These are phyloP conservation scores for Petrosia ficiformis DNA, from an alignment of 37 sponge, comb jelly and placozoan genomes.

Conservation along the genomic window DNA sequence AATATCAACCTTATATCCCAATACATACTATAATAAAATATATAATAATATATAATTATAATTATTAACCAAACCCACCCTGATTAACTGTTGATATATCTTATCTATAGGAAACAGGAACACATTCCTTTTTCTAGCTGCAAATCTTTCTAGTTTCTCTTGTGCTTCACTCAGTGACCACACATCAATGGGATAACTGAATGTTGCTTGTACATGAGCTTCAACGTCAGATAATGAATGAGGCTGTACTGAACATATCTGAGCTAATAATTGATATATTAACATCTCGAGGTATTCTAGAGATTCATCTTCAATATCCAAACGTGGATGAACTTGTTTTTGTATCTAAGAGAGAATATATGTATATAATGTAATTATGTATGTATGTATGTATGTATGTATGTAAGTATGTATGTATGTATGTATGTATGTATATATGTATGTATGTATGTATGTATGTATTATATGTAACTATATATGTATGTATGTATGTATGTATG, in stretches of 20 bases:
- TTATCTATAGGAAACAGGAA: slow-evolving; percentile 76
- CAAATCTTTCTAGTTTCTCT: slow-evolving; percentile 51
- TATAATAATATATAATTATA: not conserved
- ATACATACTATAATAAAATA: slow-evolving; percentile 51
- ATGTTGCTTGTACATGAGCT: slow-evolving; percentile 63
- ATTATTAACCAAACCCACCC: slow-evolving; percentile 34
- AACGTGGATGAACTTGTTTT: slow-evolving; percentile 83
- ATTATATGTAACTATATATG: too few species aligned
- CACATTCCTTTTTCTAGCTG: slow-evolving; percentile 45
- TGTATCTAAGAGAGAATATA: slow-evolving; percentile 57
- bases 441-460: not conserved
- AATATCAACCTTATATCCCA: slow-evolving; percentile 70
- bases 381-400: not conserved
- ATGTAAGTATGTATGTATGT: not conserved
- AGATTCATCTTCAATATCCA: slow-evolving; percentile 76
- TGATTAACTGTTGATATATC: slow-evolving; percentile 53
- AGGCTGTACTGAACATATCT: slow-evolving; percentile 71
- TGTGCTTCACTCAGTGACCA: slow-evolving; percentile 86
- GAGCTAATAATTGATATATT: slow-evolving; percentile 67
- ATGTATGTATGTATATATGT: not conserved
- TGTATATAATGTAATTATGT: too few species aligned
- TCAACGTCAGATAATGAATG: slow-evolving; percentile 66
- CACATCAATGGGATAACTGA: slow-evolving; percentile 69
- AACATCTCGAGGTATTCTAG: slow-evolving; percentile 75
- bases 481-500: too few species aligned